Evolutionary conservation across 2,888 invertebrate species (phyloP).

Genomic region (Macrophya alboannulata): DNA sequence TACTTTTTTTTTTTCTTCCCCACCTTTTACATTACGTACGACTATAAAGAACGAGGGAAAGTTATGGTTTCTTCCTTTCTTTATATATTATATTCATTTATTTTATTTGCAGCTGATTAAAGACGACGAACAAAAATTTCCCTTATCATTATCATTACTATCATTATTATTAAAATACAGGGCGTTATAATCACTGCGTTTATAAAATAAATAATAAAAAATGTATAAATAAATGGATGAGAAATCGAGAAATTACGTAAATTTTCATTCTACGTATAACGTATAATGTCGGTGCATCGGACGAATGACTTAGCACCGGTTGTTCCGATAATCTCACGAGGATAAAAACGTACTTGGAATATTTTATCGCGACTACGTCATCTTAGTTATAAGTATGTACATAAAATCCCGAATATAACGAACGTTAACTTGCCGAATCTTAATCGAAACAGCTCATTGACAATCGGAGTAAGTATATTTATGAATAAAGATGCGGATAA

Average conservation of each 20-base stretch:
- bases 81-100: neutral
- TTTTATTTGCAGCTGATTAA: neutral
- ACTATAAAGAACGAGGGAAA: conserved; percentile 13
- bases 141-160: neutral
- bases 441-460: neutral
- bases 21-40: neutral
- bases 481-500: conserved; percentile 1
- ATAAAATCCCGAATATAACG: neutral
- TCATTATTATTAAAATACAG: too few relatives aligned
- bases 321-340: neutral
- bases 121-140: neutral
- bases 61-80: neutral
- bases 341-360: conserved; percentile 4
- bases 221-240: neutral
- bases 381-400: neutral
- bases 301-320: neutral
- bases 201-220: neutral
- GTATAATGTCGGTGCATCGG: neutral
- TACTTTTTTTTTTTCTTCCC: neutral
- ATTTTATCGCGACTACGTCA: neutral
- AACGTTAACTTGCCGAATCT: neutral
- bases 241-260: neutral
- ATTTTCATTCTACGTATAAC: neutral
- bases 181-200: too few relatives aligned
- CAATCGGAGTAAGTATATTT: neutral